Percentiles rank a stretch among this genome's conserved stretches.
These are phyloP conservation scores for Corythaeola cristata DNA, from an alignment of 2,113 vertebrate species.

Conservation along the genomic window DNA sequence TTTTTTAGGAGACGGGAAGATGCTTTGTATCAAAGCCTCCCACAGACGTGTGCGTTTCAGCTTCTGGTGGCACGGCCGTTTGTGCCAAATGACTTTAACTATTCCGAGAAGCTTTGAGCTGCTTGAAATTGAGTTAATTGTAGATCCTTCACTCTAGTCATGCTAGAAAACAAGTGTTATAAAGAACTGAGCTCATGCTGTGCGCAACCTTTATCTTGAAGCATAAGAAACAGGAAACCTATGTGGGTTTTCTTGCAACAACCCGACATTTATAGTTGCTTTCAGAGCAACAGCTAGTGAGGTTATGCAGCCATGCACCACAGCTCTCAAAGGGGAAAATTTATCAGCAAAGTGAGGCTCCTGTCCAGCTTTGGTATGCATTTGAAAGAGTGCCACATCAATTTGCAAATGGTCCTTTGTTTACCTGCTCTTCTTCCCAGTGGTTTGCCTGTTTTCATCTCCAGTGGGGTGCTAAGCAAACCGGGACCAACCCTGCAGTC, in stretches of 20 bases:
- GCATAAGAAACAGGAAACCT: slow-evolving; percentile 65
- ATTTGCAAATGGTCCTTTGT: not conserved
- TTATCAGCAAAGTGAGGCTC: not conserved
- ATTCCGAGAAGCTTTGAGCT: not conserved
- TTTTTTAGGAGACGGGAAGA: not conserved
- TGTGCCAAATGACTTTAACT: not conserved
- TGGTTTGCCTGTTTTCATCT: slow-evolving; percentile 18
- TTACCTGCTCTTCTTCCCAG: slow-evolving; percentile 15
- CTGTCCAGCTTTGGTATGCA: not conserved
- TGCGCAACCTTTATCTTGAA: slow-evolving; percentile 36
- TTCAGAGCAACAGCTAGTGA: slow-evolving; percentile 29
- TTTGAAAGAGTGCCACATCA: not conserved
- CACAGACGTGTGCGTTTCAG: not conserved
- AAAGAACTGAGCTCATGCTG: not conserved
- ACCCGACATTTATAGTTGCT: not conserved
- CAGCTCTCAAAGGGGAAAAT: not conserved
- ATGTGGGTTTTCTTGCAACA: slow-evolving; percentile 51
- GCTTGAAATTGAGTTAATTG: not conserved
- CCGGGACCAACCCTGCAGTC: not conserved
- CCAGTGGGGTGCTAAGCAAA: not conserved
- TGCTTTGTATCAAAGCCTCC: not conserved
- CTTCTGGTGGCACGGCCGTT: not conserved
- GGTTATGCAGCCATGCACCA: not conserved
- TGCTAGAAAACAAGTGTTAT: not conserved
- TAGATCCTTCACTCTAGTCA: not conserved